These are phyloP conservation scores for Antigone vipio DNA, from an alignment of 2,113 vertebrate genomes.

Conservation along the genomic window DNA sequence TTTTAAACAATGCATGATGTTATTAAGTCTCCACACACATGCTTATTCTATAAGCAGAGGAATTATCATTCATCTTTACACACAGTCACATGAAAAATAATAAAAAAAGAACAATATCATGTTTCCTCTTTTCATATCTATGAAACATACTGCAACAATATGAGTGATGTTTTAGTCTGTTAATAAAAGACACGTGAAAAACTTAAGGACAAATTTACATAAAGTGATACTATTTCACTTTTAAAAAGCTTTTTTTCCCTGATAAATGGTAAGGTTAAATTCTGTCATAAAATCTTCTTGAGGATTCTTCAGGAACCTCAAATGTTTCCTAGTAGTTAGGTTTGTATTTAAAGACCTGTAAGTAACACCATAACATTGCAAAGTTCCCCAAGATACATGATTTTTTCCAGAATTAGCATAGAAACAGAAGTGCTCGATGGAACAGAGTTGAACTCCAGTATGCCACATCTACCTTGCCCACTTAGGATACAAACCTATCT, in stretches of 20 bases:
- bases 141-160: neutral
- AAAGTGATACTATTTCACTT: neutral
- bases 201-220: neutral
- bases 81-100: neutral
- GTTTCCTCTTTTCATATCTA: neutral
- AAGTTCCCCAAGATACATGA: neutral
- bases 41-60: neutral
- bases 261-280: neutral
- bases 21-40: neutral
- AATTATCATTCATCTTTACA: neutral
- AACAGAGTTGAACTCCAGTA: neutral
- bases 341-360: neutral
- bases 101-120: neutral
- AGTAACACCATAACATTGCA: neutral
- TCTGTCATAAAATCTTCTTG: neutral
- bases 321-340: neutral
- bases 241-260: neutral
- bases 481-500: neutral
- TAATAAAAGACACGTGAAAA: neutral
- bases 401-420: neutral
- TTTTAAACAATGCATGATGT: neutral
- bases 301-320: neutral
- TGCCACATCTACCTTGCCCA: neutral
- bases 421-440: neutral
- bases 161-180: neutral